phyloP scores from a whole-genome alignment of 2,888 invertebrate genomes.

The Hemithea aestivaria region DNA sequence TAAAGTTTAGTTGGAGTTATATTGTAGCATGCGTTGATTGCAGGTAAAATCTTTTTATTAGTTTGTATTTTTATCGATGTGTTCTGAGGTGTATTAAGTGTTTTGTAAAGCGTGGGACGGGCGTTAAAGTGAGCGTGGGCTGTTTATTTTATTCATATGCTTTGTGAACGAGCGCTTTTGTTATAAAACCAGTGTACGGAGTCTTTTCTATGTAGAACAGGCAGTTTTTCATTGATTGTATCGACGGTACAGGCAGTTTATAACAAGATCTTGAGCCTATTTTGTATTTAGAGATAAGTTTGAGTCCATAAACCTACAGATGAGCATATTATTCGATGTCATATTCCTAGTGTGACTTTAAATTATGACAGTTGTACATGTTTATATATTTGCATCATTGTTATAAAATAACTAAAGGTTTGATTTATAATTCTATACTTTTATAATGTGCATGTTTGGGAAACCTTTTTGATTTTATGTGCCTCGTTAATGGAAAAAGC shows the following conservation, averaged over 20 bases:
- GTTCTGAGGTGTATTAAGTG: constrained; percentile 56
- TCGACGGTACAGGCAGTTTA: constrained; percentile 42
- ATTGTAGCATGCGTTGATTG: constrained; percentile 39
- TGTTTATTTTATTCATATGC: constrained; percentile 63
- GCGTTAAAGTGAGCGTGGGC: constrained; percentile 59
- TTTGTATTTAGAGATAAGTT: constrained; percentile 25
- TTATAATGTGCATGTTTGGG: no score
- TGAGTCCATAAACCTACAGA: constrained; percentile 21
- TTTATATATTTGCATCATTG: no score
- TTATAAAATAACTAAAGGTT: no score
- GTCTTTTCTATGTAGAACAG: constrained; percentile 53
- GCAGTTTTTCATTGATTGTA: constrained; percentile 61
- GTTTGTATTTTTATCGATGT: constrained; percentile 61
- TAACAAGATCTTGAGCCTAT: constrained; percentile 34
- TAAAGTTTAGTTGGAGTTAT: constrained; percentile 45
- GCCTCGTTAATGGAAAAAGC: no score
- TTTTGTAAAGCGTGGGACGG: constrained; percentile 56
- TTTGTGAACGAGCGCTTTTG: constrained; percentile 47
- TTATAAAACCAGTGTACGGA: constrained; percentile 45
- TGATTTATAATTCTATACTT: background rate
- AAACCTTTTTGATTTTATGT: no score
- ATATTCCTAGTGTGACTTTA: constrained; percentile 15
- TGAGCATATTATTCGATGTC: constrained; percentile 21
- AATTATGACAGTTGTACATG: constrained; percentile 1
- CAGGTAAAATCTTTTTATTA: constrained; percentile 50